These are phyloP conservation scores for Chaenodraco wilsoni DNA, from an alignment of 2,797 vertebrate species.

Conservation along the genomic window DNA sequence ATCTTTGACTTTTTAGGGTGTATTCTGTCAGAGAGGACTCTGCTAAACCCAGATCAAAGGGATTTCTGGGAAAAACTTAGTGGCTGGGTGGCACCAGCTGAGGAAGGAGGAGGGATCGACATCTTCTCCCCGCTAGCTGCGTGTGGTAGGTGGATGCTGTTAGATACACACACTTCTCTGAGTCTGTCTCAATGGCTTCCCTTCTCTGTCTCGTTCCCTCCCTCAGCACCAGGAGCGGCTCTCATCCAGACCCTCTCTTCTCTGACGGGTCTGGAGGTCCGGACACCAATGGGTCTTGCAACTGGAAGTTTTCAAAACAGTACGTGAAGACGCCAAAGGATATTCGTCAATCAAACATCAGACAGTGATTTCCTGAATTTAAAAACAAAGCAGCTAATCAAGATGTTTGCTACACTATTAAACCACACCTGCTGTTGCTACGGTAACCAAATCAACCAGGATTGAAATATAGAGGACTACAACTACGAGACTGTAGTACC, in stretches of 20 bases:
- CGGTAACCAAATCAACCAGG: too few relatives aligned
- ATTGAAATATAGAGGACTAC: not conserved
- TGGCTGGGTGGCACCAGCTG: slow-evolving; percentile 72
- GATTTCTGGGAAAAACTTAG: slow-evolving; percentile 90
- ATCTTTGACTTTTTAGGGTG: slow-evolving; percentile 67
- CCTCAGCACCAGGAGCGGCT: slow-evolving; percentile 81
- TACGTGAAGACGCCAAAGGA: slow-evolving; percentile 73
- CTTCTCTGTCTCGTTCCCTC: not conserved
- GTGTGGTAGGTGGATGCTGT: slow-evolving; percentile 81
- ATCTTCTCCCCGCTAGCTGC: slow-evolving; percentile 88
- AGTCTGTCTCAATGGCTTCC: not conserved
- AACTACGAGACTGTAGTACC: not conserved
- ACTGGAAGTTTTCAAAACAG: slow-evolving; percentile 89
- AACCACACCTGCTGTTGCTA: too few relatives aligned
- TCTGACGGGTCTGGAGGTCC: slow-evolving; percentile 84
- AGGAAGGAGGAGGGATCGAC: slow-evolving; percentile 85
- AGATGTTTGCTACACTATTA: too few relatives aligned
- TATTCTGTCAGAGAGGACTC: slow-evolving; percentile 77
- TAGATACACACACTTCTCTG: not conserved
- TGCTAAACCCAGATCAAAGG: slow-evolving; percentile 80
- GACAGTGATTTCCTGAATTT: too few relatives aligned
- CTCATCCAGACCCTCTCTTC: slow-evolving; percentile 83
- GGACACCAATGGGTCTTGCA: slow-evolving; percentile 82
- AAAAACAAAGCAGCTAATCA: too few relatives aligned
- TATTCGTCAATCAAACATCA: too few relatives aligned